These are phyloP conservation scores for Rousettus leschenaultii DNA, from an alignment of 2,113 vertebrate species.

Conservation along the genomic window DNA sequence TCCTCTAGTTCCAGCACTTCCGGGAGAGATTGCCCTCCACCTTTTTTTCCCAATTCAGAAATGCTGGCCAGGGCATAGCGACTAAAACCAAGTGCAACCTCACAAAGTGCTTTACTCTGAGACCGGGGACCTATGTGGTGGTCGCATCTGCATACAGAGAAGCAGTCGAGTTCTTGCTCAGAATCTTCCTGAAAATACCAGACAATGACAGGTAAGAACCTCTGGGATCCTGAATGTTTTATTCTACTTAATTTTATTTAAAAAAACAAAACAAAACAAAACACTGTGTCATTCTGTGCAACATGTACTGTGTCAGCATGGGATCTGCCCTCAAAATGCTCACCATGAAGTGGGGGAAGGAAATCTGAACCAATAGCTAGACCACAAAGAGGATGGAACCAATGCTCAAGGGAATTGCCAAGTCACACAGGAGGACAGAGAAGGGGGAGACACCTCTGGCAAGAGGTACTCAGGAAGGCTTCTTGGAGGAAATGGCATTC, in stretches of 20 bases:
- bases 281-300: too few relatives aligned
- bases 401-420: neutral
- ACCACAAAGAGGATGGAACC: too few relatives aligned
- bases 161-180: conserved; percentile 76
- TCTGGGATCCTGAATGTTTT: neutral
- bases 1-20: conserved; percentile 44
- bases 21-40: neutral
- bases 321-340: neutral
- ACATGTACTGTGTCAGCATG: fast-evolving
- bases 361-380: neutral
- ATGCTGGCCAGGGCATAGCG: neutral
- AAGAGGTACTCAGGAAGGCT: neutral
- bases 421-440: neutral
- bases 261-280: too few relatives aligned
- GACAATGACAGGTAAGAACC: conserved; percentile 67
- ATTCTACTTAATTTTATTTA: neutral
- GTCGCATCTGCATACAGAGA: conserved; percentile 1
- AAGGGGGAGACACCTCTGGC: neutral
- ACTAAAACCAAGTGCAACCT: conserved; percentile 63
- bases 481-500: neutral
- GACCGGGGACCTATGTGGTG: conserved; percentile 75
- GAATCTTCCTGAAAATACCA: conserved; percentile 78
- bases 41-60: conserved; percentile 65
- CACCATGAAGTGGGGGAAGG: fast-evolving
- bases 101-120: conserved; percentile 64